Percentiles rank a stretch among this genome's conserved stretches.
These are phyloP conservation scores for Alethe castanea DNA, from an alignment of 2,113 vertebrate genomes.

Conservation along the genomic window DNA sequence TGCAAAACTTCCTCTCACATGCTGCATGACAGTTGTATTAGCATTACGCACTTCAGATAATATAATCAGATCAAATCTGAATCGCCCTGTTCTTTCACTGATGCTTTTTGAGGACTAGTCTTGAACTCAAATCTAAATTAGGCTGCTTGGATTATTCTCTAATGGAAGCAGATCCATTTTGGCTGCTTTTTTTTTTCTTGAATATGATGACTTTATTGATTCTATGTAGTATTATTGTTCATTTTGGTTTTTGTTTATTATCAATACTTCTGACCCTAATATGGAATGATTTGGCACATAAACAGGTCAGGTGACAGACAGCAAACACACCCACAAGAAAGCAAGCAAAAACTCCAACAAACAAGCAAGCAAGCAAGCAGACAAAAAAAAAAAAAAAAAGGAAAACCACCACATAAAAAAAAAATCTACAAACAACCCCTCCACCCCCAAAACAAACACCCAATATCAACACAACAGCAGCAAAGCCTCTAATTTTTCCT, in stretches of 20 bases:
- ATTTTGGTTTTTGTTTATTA: not conserved
- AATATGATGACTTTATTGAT: not conserved
- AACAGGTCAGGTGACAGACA: not conserved
- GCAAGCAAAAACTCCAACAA: not conserved
- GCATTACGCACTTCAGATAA: not conserved
- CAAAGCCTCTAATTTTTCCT: not conserved
- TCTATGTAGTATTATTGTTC: not conserved
- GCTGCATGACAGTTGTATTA: not conserved
- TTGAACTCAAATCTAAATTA: not conserved
- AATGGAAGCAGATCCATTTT: not conserved
- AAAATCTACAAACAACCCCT: fast-evolving
- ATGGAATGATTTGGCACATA: not conserved
- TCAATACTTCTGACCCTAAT: not conserved
- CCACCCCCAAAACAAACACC: not conserved
- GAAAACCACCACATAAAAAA: not conserved
- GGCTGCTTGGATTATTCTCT: not conserved
- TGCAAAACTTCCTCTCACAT: not conserved
- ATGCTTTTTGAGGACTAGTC: not conserved
- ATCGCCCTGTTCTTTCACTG: not conserved
- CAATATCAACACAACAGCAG: not conserved
- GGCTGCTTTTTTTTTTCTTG: not conserved
- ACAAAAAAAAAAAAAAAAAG: not conserved
- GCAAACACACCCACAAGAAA: not conserved
- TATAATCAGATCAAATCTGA: not conserved
- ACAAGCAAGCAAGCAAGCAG: not conserved